Base-by-base conservation (phyloP, 2,888 invertebrate genomes). In the Macrophya alboannulata region DNA sequence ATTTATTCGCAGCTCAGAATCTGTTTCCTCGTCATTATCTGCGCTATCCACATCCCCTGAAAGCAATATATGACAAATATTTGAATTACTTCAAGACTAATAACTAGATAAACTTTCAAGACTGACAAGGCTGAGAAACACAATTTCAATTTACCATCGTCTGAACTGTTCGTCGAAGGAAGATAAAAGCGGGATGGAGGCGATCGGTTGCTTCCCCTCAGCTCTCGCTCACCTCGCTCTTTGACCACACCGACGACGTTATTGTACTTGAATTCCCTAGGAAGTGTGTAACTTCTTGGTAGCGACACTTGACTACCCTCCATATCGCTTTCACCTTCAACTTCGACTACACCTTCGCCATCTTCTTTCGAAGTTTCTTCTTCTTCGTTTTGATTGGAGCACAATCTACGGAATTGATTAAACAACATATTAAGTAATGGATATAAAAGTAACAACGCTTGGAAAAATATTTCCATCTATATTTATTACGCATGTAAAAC, bases 91-190 rank as follows among this genome's bases (percentile, higher is more conserved):
- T 76, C 2, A 74, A 84, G 25, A 48, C 31, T 40, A 48, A 12
- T 77, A 25, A 25, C 76, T 31, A 12, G 10, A 40, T n/a, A 12
- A 40, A 72, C 37, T 72, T 40, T n/a, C 8, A n/a, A 48, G 48
- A 31, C 48, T 72, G 0, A 72, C 48, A 48, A 10, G 45, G 10
- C 9, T 45, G 43, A 82, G 59, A 25, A 48, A 25, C 84, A 62
- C n/a, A 77, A 85, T 9, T 68, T 65, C n/a, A 55, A 90, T 92
- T 94, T 92, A 97, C 97, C 98, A 91, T 97, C 97, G 89, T 97
- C 97, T 89, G 97, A 97, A 90, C 97, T 98, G 91, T 98, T 98
- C 59, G 97, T 97, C 88, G 97, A 97, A 12, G 97, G 96, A 37
- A 97, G 95, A 90, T 96, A 96, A 87, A 96, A 96, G 3, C 92